Evolutionary conservation across 2,113 vertebrate species (phyloP).

Genomic region (Eolophus roseicapilla): DNA sequence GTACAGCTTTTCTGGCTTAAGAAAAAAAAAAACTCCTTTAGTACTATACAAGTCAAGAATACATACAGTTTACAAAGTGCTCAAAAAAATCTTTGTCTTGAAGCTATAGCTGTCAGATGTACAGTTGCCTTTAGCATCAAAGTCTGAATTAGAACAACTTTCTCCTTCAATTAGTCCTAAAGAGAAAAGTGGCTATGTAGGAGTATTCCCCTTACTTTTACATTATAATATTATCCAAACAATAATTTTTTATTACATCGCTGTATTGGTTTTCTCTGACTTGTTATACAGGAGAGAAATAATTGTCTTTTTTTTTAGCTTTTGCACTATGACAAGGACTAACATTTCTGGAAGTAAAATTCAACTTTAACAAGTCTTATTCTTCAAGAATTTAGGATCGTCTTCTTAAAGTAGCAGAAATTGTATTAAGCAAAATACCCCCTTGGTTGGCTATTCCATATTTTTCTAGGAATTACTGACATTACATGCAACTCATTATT

Average conservation of each 20-base stretch:
- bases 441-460: not conserved
- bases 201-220: not conserved
- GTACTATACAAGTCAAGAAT: not conserved
- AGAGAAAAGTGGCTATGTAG: not conserved
- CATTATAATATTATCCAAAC: not conserved
- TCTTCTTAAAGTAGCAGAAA: not conserved
- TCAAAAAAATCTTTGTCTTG: not conserved
- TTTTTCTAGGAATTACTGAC: not conserved
- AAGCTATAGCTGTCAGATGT: not conserved
- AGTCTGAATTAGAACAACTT: not conserved
- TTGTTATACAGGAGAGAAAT: not conserved
- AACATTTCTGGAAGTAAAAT: not conserved
- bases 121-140: not conserved
- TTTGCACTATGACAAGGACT: not conserved
- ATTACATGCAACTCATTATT: not conserved
- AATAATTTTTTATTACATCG: not conserved
- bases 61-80: not conserved
- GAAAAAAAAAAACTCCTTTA: not conserved
- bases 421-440: not conserved
- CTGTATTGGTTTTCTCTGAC: not conserved
- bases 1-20: not conserved
- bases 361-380: not conserved
- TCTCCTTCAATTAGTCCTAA: not conserved
- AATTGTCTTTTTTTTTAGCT: not conserved
- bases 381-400: not conserved